Conservation (phyloP, 2,888 invertebrate species). For the Lissonota sp. region DNA sequence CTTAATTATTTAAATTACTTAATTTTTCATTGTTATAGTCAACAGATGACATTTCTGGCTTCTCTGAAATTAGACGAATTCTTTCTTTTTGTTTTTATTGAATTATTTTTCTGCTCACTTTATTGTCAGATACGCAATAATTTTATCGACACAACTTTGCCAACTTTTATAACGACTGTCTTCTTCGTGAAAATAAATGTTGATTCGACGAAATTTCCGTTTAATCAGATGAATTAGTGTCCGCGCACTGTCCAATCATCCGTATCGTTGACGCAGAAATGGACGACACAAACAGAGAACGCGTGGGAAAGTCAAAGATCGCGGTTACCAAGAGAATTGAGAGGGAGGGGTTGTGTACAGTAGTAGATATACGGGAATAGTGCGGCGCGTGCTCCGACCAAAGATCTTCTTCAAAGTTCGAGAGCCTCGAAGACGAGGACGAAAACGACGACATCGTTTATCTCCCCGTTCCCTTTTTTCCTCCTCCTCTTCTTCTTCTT, state of each 20-base stretch:
- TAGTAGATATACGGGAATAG: slow-evolving; percentile 14
- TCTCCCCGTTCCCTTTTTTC: slow-evolving; percentile 37
- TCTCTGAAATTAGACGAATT: too few species aligned
- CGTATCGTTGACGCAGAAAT: slow-evolving; percentile 18
- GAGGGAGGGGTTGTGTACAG: slow-evolving; percentile 2
- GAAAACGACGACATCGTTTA: slow-evolving; percentile 64
- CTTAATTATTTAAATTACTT: too few species aligned
- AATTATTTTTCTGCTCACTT: too few species aligned
- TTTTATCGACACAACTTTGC: too few species aligned
- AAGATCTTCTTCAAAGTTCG: slow-evolving; percentile 59
- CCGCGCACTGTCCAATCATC: background rate
- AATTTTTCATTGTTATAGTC: too few species aligned
- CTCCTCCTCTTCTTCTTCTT: slow-evolving; percentile 41
- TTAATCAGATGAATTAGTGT: slow-evolving; percentile 1
- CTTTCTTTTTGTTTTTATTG: too few species aligned
- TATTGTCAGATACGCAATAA: too few species aligned
- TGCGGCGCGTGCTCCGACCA: slow-evolving; percentile 22
- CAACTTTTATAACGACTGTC: too few species aligned
- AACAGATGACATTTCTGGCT: too few species aligned
- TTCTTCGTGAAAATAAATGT: too few species aligned
- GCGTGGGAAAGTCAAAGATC: slow-evolving; percentile 44
- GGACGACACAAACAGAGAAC: slow-evolving; percentile 45
- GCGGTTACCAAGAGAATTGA: slow-evolving; percentile 5
- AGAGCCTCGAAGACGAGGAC: slow-evolving; percentile 52
- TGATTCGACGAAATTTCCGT: slow-evolving; percentile 1